Evolutionary conservation across 2,113 vertebrate species (phyloP).

Genomic region (Glaucomys volans): DNA sequence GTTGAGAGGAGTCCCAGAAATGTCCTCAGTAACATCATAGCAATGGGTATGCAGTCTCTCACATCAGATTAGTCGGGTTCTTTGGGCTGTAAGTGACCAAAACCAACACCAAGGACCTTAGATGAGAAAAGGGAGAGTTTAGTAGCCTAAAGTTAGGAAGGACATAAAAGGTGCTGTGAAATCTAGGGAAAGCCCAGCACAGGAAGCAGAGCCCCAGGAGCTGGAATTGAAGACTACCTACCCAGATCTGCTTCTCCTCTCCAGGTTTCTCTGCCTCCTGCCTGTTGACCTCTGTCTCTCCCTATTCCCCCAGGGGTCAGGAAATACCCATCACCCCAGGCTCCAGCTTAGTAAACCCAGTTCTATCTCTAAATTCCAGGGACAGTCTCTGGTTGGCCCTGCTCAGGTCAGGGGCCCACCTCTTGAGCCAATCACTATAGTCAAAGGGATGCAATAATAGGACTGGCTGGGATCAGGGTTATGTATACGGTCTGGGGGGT

Average conservation of each 20-base stretch:
- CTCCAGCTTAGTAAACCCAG: background rate
- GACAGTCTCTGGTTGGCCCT: constrained; percentile 46
- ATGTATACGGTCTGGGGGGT: background rate
- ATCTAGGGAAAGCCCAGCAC: too few species aligned
- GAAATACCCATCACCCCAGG: background rate
- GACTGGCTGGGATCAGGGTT: background rate
- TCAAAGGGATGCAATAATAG: background rate
- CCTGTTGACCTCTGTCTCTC: background rate
- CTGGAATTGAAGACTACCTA: background rate
- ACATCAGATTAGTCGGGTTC: background rate
- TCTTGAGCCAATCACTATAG: constrained; percentile 40
- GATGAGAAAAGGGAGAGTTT: background rate
- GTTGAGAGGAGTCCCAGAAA: background rate
- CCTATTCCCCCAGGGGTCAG: background rate
- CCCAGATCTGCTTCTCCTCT: background rate
- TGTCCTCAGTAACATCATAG: background rate
- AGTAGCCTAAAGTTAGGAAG: background rate
- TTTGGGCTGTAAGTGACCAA: background rate
- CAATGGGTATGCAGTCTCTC: background rate
- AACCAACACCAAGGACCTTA: constrained; percentile 16
- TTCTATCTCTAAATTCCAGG: constrained; percentile 6
- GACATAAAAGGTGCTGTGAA: background rate
- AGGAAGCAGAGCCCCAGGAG: background rate
- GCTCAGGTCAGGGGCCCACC: background rate
- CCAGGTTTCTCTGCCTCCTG: background rate